A percentile compares a stretch with the other conserved stretches of the same genome.
Conservation (phyloP, 2,113 vertebrate species). For the Dunckerocampus dactyliophorus region DNA sequence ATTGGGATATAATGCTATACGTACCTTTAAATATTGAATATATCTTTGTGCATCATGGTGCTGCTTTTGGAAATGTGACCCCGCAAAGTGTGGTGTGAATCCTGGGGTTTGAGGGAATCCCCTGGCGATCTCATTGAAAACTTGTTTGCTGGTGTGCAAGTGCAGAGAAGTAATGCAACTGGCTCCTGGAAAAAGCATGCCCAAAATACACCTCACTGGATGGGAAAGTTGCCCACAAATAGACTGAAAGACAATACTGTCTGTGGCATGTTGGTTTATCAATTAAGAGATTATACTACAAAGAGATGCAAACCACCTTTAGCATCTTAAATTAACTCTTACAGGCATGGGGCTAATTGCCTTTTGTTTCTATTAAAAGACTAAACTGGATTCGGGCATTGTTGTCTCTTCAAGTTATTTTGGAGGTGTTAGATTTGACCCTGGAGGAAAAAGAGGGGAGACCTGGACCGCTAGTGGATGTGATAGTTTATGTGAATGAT, state of each 20-base stretch:
- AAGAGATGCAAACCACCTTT: slow-evolving; percentile 49
- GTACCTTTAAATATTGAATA: too few relatives aligned
- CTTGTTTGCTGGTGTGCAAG: slow-evolving; percentile 41
- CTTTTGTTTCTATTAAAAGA: slow-evolving; percentile 68
- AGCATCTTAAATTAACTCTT: slow-evolving; percentile 61
- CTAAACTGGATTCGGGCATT: slow-evolving; percentile 42
- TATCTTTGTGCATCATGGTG: background rate
- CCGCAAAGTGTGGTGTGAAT: slow-evolving; percentile 34
- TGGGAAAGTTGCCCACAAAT: slow-evolving; percentile 26
- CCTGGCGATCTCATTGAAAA: slow-evolving; percentile 26
- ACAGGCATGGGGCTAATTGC: slow-evolving; percentile 55
- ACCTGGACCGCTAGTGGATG: slow-evolving; percentile 42
- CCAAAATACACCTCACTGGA: slow-evolving; percentile 19
- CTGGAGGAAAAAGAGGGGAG: slow-evolving; percentile 24
- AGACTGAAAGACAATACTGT: slow-evolving; percentile 46
- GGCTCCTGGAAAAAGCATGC: slow-evolving; percentile 10
- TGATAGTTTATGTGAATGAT: slow-evolving; percentile 65
- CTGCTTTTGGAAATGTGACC: slow-evolving; percentile 40
- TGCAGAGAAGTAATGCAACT: slow-evolving; percentile 8
- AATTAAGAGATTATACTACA: slow-evolving; percentile 62
- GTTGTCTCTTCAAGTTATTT: slow-evolving; percentile 65
- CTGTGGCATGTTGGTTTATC: slow-evolving; percentile 49
- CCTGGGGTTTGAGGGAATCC: slow-evolving; percentile 45
- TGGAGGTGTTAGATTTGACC: slow-evolving; percentile 62
- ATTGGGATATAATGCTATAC: too few relatives aligned